A percentile compares a stretch with the other conserved stretches of the same genome.
These are phyloP conservation scores for Luffia ferchaultella DNA, from an alignment of 2,888 invertebrate species.

Conservation along the genomic window DNA sequence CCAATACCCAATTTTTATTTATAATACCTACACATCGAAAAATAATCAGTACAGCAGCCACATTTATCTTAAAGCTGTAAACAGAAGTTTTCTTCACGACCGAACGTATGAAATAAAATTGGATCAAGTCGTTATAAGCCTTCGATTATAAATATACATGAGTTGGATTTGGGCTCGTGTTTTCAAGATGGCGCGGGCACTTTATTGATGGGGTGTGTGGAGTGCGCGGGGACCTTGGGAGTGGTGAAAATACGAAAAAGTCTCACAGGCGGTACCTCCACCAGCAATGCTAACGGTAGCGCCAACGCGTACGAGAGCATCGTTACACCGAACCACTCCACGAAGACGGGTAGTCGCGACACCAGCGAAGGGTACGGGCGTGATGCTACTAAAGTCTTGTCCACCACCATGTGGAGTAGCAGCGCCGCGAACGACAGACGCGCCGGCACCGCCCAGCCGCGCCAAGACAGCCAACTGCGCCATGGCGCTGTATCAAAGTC, in stretches of 20 bases:
- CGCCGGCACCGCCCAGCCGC: constrained; percentile 38
- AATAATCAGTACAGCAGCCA: too few relatives aligned
- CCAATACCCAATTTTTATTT: too few relatives aligned
- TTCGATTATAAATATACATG: too few relatives aligned
- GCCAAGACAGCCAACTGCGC: constrained; percentile 29
- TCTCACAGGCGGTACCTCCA: constrained; percentile 44
- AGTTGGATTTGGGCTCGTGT: too few relatives aligned
- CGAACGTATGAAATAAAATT: too few relatives aligned
- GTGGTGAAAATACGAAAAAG: constrained; percentile 31
- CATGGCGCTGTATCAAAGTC: constrained; percentile 38
- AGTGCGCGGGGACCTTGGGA: neutral
- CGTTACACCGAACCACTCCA: constrained; percentile 49
- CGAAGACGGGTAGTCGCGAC: constrained; percentile 22
- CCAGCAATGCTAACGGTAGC: constrained; percentile 46
- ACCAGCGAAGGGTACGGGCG: constrained; percentile 31
- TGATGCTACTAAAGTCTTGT: constrained; percentile 42
- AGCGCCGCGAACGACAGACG: constrained; percentile 54
- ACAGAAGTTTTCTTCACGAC: too few relatives aligned
- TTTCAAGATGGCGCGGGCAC: neutral
- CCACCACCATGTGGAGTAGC: constrained; percentile 50
- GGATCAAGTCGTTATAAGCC: too few relatives aligned
- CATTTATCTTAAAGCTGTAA: too few relatives aligned
- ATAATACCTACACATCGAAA: too few relatives aligned
- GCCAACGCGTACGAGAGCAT: constrained; percentile 41
- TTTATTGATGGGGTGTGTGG: neutral